phyloP scores from a whole-genome alignment of 2,113 vertebrate species.

The Lutjanus erythropterus region DNA sequence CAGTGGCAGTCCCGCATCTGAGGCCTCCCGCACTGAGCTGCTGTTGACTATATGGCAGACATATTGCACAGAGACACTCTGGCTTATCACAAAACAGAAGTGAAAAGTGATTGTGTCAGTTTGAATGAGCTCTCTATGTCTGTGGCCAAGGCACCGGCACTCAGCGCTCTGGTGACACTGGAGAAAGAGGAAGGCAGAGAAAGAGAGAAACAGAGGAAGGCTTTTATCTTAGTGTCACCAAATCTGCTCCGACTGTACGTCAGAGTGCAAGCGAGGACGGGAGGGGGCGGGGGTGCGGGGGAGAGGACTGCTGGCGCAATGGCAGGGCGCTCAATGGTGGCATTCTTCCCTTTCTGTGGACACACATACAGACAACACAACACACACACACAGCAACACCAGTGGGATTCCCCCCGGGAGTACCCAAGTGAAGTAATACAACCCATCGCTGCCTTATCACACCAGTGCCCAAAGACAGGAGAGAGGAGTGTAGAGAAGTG shows the following conservation, averaged over 20 bases:
- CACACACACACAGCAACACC: constrained; percentile 26
- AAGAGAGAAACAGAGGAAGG: constrained; percentile 82
- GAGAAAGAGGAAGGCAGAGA: constrained; percentile 77
- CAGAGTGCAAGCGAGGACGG: constrained; percentile 78
- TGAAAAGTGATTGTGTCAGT: constrained; percentile 82
- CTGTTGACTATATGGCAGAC: constrained; percentile 50
- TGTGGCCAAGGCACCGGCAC: constrained; percentile 72
- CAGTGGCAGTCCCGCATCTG: constrained; percentile 12
- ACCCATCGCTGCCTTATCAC: constrained; percentile 81
- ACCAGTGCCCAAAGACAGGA: constrained; percentile 82
- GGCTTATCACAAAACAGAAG: constrained; percentile 76
- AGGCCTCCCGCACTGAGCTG: constrained; percentile 36
- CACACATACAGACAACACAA: constrained; percentile 47
- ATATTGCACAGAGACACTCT: constrained; percentile 67
- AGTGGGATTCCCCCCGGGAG: constrained; percentile 80
- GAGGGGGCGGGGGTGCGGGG: constrained; percentile 65
- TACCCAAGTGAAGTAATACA: constrained; percentile 76
- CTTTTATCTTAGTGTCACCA: constrained; percentile 85
- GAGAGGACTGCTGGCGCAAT: constrained; percentile 73
- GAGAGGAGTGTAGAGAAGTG: constrained; percentile 66
- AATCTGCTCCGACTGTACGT: constrained; percentile 84
- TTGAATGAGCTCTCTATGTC: constrained; percentile 84
- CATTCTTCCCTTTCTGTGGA: constrained; percentile 78
- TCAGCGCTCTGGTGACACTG: constrained; percentile 81
- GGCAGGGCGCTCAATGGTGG: constrained; percentile 78